These are phyloP conservation scores for Bucco capensis DNA, from an alignment of 2,113 vertebrate species.

Conservation along the genomic window DNA sequence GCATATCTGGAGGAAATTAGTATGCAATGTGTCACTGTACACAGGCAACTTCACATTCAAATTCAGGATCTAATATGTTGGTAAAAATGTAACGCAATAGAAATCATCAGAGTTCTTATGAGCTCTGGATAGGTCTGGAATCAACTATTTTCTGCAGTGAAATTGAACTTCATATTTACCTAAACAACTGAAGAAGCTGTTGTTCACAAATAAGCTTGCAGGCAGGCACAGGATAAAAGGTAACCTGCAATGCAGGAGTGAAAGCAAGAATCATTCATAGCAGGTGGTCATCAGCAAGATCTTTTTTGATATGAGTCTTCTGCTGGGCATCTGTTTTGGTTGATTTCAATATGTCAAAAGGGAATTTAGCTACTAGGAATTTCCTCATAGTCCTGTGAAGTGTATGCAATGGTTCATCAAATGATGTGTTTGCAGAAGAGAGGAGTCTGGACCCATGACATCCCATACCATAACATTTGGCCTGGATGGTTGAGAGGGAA, in stretches of 20 bases:
- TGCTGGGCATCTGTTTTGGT: neutral
- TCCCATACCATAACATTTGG: neutral
- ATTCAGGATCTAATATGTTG: neutral
- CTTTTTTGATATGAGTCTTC: neutral
- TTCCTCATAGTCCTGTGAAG: neutral
- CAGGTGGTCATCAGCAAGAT: neutral
- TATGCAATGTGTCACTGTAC: neutral
- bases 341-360: neutral
- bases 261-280: neutral
- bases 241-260: neutral
- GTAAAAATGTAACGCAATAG: neutral
- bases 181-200: neutral
- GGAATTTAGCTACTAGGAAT: neutral
- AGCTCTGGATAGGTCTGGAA: neutral
- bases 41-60: neutral
- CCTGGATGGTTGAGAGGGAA: neutral
- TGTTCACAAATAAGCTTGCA: neutral
- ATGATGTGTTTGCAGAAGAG: neutral
- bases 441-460: neutral
- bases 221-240: neutral
- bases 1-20: conserved; percentile 36
- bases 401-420: neutral
- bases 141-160: neutral
- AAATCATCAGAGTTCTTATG: neutral
- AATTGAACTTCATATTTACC: neutral